Percentiles rank a stretch among this genome's conserved stretches.
Conservation (phyloP, 2,113 vertebrate species). For the Gymnobelideus leadbeateri region DNA sequence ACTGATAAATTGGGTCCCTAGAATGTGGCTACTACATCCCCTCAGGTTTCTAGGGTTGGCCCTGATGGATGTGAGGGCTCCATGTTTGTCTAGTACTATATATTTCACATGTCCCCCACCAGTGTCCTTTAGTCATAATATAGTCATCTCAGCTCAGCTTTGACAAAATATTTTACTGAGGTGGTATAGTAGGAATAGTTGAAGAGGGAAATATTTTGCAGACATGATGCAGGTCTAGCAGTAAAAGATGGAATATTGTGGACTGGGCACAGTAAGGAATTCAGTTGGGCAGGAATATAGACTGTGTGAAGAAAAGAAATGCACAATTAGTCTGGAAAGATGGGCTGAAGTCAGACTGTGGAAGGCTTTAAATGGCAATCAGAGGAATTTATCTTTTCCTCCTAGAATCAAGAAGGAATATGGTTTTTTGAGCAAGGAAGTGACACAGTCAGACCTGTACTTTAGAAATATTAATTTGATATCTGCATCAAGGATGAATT, state of each 20-base stretch:
- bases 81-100: background rate
- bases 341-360: background rate
- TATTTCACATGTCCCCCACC: background rate
- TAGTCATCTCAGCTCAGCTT: background rate
- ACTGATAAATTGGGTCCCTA: background rate
- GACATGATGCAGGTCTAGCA: background rate
- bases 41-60: background rate
- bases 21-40: background rate
- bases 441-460: background rate
- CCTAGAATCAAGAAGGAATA: background rate
- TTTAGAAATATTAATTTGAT: background rate
- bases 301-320: background rate
- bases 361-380: background rate
- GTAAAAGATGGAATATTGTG: background rate
- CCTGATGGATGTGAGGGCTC: background rate
- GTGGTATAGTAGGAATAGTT: background rate
- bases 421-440: background rate
- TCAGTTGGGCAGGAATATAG: background rate
- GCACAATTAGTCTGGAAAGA: background rate
- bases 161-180: background rate
- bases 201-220: background rate
- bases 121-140: background rate
- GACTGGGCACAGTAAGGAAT: background rate
- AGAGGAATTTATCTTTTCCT: background rate
- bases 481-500: background rate